phyloP scores from a whole-genome alignment of 37 sponge, comb jelly and placozoan species.

The Spongilla lacustris region DNA sequence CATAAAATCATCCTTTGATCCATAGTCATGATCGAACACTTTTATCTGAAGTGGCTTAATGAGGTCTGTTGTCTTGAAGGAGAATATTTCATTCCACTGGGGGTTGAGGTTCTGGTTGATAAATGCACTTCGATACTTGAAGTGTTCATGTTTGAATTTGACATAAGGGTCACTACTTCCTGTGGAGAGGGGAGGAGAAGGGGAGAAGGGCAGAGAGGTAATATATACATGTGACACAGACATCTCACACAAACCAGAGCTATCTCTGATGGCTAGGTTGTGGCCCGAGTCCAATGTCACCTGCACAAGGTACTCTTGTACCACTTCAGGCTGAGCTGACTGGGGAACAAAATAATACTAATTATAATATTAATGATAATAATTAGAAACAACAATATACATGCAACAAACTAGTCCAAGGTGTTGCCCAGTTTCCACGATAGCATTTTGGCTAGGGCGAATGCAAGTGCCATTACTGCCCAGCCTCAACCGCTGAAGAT shows the following conservation, averaged over 20 bases:
- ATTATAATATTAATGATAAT: no score
- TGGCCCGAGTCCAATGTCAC: constrained; percentile 60
- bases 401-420: no score
- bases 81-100: constrained; percentile 86
- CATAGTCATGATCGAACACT: constrained; percentile 89
- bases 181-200: background rate
- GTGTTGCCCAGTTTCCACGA: no score
- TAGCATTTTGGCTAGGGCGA: no score
- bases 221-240: no score
- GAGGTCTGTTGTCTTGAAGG: constrained; percentile 39
- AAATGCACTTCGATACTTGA: constrained; percentile 44
- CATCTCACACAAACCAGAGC: constrained; percentile 45
- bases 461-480: no score
- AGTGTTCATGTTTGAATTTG: constrained; percentile 58
- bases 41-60: constrained; percentile 32
- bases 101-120: constrained; percentile 86
- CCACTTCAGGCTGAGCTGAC: no score
- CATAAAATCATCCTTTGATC: constrained; percentile 82
- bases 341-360: no score
- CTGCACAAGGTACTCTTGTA: constrained; percentile 26
- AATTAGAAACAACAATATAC: no score
- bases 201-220: no score
- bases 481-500: no score
- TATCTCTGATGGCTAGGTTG: constrained; percentile 71
- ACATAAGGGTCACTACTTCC: constrained; percentile 94